These are phyloP conservation scores for Drosophila sproati DNA, from an alignment of 1,140 invertebrate species.

Conservation along the genomic window DNA sequence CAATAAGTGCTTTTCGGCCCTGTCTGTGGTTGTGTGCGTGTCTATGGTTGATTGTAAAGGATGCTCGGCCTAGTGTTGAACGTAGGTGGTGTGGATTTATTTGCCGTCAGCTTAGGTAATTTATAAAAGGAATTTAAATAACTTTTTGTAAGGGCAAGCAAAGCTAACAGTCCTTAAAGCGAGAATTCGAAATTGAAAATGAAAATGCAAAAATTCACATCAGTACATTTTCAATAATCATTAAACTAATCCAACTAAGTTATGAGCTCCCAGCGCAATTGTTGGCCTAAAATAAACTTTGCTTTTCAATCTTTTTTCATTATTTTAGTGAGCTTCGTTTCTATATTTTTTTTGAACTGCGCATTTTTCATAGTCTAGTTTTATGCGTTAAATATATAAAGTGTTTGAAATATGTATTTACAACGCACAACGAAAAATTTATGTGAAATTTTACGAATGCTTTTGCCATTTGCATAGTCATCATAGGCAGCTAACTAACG, in stretches of 20 bases:
- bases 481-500: not conserved
- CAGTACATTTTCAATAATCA: not conserved
- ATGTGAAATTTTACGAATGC: conserved; percentile 6
- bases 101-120: conserved; percentile 57
- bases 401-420: not conserved
- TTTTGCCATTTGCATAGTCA: conserved; percentile 18
- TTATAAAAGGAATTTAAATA: conserved; percentile 42
- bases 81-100: conserved; percentile 31
- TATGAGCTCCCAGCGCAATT: not conserved
- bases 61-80: conserved; percentile 16
- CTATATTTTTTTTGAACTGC: not conserved
- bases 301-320: not conserved
- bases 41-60: conserved; percentile 16
- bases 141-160: not conserved
- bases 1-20: conserved; percentile 62
- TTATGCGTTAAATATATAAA: conserved; percentile 9
- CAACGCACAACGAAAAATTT: not conserved
- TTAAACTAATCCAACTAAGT: not conserved
- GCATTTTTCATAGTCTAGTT: conserved; percentile 22
- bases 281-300: not conserved
- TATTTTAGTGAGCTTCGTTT: not conserved
- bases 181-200: not conserved
- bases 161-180: not conserved
- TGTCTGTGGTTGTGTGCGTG: conserved; percentile 15
- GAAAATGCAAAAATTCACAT: not conserved